phyloP scores from a whole-genome alignment of 2,888 invertebrate species.

The Syrista parreyssii region DNA sequence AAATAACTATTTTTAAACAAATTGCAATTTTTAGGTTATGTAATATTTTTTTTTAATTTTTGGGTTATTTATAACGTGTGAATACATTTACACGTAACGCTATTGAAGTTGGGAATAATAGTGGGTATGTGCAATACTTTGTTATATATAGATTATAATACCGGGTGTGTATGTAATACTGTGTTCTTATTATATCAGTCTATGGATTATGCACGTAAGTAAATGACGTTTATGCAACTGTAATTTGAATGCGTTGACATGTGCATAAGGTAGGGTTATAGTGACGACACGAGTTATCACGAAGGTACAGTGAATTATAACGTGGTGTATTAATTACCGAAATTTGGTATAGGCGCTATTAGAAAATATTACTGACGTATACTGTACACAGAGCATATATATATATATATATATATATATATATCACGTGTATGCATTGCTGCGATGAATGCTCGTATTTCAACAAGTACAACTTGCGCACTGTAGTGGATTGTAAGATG shows the following conservation, averaged over 20 bases:
- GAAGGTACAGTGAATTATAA: neutral
- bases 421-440: neutral
- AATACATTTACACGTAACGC: neutral
- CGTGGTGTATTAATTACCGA: neutral
- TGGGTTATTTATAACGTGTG: neutral
- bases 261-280: neutral
- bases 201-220: neutral
- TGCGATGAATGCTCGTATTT: neutral
- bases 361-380: neutral
- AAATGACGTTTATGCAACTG: neutral
- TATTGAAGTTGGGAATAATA: neutral
- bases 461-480: neutral
- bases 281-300: neutral
- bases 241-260: neutral
- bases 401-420: neutral
- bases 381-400: neutral
- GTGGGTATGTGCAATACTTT: neutral
- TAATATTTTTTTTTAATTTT: neutral
- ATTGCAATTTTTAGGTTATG: neutral
- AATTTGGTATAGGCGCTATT: neutral
- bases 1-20: neutral
- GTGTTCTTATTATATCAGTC: neutral
- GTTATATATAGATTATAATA: neutral
- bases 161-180: neutral
- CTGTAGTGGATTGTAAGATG: conserved; percentile 9